Percentiles rank a stretch among this genome's conserved stretches.
These are phyloP conservation scores for Jacana jacana DNA, from an alignment of 2,113 vertebrate genomes.

Conservation along the genomic window DNA sequence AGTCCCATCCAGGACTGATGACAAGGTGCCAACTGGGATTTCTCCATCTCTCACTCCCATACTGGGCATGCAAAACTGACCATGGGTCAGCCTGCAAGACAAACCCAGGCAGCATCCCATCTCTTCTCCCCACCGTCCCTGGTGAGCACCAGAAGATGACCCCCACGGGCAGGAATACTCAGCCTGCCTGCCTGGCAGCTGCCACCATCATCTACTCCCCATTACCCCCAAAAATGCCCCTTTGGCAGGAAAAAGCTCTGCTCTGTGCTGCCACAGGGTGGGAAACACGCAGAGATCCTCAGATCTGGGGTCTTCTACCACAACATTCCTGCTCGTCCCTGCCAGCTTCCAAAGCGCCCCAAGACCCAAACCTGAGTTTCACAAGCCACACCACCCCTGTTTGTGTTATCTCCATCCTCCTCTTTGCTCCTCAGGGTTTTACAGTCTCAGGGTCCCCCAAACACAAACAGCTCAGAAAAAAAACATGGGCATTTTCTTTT, in stretches of 20 bases:
- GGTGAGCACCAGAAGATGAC: background rate
- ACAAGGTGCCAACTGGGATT: background rate
- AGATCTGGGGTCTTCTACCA: background rate
- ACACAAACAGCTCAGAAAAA: background rate
- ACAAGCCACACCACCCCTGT: no score
- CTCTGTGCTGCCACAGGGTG: fast-evolving
- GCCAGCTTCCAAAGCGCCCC: background rate
- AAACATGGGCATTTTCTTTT: fast-evolving
- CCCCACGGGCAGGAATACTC: background rate
- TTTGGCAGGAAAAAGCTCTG: background rate
- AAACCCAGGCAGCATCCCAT: background rate
- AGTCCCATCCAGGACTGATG: background rate
- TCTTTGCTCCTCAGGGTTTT: background rate
- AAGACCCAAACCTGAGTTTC: background rate
- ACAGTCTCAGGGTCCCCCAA: background rate
- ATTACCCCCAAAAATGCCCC: background rate
- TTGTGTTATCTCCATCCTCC: fast-evolving
- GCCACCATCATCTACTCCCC: background rate
- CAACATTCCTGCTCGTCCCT: background rate
- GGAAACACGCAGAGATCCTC: fast-evolving
- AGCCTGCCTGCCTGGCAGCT: background rate
- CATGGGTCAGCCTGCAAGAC: background rate
- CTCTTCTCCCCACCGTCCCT: background rate
- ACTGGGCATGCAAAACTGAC: background rate
- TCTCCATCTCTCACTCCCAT: background rate